Conservation (phyloP, 2,888 invertebrate species). For the Dusona sp. region DNA sequence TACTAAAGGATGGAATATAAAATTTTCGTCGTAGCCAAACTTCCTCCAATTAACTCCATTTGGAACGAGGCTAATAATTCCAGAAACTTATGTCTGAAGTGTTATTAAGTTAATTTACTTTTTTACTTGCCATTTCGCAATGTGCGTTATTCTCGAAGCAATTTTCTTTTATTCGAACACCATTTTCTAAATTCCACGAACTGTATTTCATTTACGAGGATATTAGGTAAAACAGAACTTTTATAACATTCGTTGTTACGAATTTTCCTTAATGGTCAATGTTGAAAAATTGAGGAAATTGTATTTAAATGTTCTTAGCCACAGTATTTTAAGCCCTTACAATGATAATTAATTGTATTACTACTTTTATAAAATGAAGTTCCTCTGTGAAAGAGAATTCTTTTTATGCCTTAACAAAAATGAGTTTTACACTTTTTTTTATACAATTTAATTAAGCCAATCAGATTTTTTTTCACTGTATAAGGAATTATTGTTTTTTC, state of each 20-base stretch:
- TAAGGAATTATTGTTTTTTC: neutral
- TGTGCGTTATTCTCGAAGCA: neutral
- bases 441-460: no score
- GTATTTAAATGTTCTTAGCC: neutral
- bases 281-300: neutral
- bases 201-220: neutral
- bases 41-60: neutral
- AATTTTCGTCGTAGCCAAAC: conserved; percentile 13
- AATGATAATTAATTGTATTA: neutral
- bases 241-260: neutral
- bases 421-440: neutral
- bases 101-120: conserved; percentile 9
- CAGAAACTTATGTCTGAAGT: neutral
- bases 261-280: neutral
- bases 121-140: conserved; percentile 8
- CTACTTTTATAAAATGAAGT: neutral
- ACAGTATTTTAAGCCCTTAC: neutral
- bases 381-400: neutral
- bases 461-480: neutral
- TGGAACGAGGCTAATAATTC: conserved; percentile 8
- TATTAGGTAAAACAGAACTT: neutral
- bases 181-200: neutral
- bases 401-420: neutral
- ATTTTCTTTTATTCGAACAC: conserved; percentile 2
- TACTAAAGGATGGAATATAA: neutral